phyloP scores from a whole-genome alignment of 2,113 vertebrate genomes.

The Scalopus aquaticus region DNA sequence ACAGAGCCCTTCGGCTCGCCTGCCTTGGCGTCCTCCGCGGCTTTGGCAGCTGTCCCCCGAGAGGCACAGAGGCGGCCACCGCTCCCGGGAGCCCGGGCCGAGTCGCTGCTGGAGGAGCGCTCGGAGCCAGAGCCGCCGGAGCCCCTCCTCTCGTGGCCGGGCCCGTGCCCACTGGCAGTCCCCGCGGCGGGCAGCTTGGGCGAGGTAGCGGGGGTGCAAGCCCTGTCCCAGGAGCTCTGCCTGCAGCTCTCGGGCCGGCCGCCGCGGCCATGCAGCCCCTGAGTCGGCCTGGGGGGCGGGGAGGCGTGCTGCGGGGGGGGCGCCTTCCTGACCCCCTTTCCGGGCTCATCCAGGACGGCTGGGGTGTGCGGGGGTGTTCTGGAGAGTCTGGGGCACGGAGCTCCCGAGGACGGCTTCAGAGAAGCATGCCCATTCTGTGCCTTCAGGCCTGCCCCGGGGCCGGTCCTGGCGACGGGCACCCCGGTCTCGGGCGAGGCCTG shows the following conservation, averaged over 20 bases:
- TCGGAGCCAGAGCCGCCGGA: slow-evolving; percentile 34
- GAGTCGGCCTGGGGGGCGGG: not conserved
- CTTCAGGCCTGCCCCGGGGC: not conserved
- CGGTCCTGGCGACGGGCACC: slow-evolving; percentile 78
- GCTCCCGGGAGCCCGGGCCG: slow-evolving; percentile 67
- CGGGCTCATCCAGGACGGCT: slow-evolving; percentile 81
- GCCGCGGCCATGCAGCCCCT: slow-evolving; percentile 60
- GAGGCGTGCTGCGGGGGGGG: slow-evolving; percentile 72
- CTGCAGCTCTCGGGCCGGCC: slow-evolving; percentile 71
- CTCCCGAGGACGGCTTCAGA: slow-evolving; percentile 44
- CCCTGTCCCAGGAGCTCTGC: slow-evolving; percentile 82
- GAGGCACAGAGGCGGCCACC: slow-evolving; percentile 73
- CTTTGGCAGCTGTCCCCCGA: slow-evolving; percentile 76
- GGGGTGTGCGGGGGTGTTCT: slow-evolving; percentile 76
- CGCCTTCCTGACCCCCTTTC: slow-evolving; percentile 89
- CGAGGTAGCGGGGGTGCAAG: slow-evolving; percentile 86
- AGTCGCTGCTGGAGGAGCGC: not conserved
- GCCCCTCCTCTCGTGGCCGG: not conserved
- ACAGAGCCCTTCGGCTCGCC: slow-evolving; percentile 83
- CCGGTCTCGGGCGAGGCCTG: slow-evolving; percentile 87
- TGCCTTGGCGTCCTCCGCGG: slow-evolving; percentile 75
- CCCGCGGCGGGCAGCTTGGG: slow-evolving; percentile 84
- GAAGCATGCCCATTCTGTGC: slow-evolving; percentile 57
- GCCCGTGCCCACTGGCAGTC: slow-evolving; percentile 81
- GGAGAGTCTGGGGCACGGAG: slow-evolving; percentile 77